phyloP scores from a whole-genome alignment of 2,888 invertebrate species.

The Steromphala cineraria region DNA sequence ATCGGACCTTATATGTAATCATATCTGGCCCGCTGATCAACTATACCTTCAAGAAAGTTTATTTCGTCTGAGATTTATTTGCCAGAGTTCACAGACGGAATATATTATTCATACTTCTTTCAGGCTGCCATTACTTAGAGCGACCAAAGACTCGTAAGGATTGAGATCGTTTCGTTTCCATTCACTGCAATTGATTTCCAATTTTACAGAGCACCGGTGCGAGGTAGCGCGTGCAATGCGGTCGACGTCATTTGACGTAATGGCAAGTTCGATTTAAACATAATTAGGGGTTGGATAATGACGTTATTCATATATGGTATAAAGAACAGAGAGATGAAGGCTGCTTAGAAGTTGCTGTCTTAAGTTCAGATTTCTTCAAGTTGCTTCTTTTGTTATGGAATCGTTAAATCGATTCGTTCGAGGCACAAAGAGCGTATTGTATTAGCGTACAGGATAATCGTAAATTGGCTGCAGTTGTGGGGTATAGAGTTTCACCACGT shows the following conservation, averaged over 20 bases:
- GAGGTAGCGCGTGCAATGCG: slow-evolving; percentile 17
- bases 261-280: slow-evolving; percentile 20
- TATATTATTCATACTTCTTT: slow-evolving; percentile 6
- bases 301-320: slow-evolving; percentile 12
- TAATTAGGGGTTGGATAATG: slow-evolving; percentile 17
- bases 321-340: not conserved
- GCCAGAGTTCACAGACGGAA: not conserved
- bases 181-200: slow-evolving; percentile 23
- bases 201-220: slow-evolving; percentile 22
- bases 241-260: slow-evolving; percentile 19
- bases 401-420: slow-evolving; percentile 3
- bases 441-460: not conserved
- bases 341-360: not conserved
- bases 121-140: slow-evolving; percentile 12
- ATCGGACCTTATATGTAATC: slow-evolving; percentile 4
- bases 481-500: too few relatives aligned
- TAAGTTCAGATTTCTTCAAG: slow-evolving; percentile 17
- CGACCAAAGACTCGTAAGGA: slow-evolving; percentile 11
- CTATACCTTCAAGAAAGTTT: slow-evolving; percentile 12
- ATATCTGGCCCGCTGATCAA: slow-evolving; percentile 2
- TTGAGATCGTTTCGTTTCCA: slow-evolving; percentile 23
- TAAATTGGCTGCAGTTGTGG: not conserved
- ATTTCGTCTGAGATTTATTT: slow-evolving; percentile 12
- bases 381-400: slow-evolving; percentile 7
- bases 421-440: not conserved